Evolutionary conservation across 2,888 invertebrate species (phyloP).

Genomic region (Diadegma fenestrale): DNA sequence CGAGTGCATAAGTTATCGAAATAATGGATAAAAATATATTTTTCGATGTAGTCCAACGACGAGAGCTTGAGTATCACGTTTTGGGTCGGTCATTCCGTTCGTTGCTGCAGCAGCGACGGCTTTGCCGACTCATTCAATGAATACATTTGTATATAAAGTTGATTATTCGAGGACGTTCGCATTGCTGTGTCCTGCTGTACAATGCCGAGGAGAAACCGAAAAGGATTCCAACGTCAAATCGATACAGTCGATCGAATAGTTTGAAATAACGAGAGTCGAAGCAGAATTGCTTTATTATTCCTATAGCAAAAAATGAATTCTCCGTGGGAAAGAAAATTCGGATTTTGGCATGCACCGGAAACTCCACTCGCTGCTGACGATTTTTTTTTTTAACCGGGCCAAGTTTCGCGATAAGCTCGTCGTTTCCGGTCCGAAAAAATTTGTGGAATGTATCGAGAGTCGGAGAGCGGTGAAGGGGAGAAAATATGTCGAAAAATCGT

Average conservation of each 20-base stretch:
- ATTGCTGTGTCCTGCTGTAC: background rate
- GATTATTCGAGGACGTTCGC: background rate
- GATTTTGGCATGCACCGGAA: background rate
- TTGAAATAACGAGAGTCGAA: background rate
- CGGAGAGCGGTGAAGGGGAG: background rate
- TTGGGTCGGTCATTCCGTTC: background rate
- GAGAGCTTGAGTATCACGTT: background rate
- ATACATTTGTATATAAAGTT: background rate
- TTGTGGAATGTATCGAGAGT: conserved; percentile 1
- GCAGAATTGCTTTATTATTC: background rate
- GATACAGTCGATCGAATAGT: background rate
- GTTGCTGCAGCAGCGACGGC: background rate
- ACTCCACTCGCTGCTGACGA: conserved; percentile 3
- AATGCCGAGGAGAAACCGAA: background rate
- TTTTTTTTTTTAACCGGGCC: background rate
- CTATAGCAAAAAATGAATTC: conserved; percentile 44
- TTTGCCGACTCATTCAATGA: background rate
- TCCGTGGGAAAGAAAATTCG: conserved; percentile 27
- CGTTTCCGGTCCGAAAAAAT: background rate
- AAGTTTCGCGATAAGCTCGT: conserved; percentile 3
- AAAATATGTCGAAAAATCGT: background rate
- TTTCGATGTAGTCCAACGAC: too few relatives aligned
- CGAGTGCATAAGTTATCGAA: too few relatives aligned
- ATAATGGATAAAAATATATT: too few relatives aligned
- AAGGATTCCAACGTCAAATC: background rate